Evolutionary conservation across 2,888 invertebrate genomes (phyloP).

Genomic region (Drosophila siamana): DNA sequence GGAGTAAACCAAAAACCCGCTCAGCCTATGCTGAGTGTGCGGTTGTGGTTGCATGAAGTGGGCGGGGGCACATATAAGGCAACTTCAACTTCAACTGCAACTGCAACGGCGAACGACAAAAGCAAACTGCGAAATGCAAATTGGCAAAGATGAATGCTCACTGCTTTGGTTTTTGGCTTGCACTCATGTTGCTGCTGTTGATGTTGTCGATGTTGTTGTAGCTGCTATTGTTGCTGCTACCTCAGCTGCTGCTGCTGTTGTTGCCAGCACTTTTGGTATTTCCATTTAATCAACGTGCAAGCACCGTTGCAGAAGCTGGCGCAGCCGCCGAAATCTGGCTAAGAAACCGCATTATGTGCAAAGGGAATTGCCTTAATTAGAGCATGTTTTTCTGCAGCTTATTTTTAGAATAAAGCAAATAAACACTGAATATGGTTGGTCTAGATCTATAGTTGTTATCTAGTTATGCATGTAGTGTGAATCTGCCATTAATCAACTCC

Average conservation of each 20-base stretch:
- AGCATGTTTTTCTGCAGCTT: conserved; percentile 1
- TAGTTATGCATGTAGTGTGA: no score
- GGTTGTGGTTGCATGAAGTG: conserved; percentile 10
- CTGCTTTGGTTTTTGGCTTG: conserved; percentile 36
- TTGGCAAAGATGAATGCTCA: conserved; percentile 64
- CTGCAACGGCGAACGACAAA: conserved; percentile 3
- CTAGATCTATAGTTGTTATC: no score
- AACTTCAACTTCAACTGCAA: conserved; percentile 35
- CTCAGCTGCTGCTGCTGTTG: conserved; percentile 9
- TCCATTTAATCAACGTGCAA: conserved; percentile 42
- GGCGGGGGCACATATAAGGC: conserved; percentile 53
- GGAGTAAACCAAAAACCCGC: conserved; percentile 7
- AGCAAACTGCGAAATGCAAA: conserved; percentile 66
- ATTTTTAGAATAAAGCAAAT: neutral
- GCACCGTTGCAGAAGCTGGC: no score
- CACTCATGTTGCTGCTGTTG: conserved; percentile 2
- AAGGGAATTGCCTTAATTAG: conserved; percentile 12
- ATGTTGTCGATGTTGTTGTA: neutral
- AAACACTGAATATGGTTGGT: conserved; percentile 1
- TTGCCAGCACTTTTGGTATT: conserved; percentile 18
- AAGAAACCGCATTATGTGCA: conserved; percentile 14
- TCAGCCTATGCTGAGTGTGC: conserved; percentile 20
- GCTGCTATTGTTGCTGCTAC: neutral
- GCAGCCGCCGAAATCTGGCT: neutral
- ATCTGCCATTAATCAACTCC: no score